A percentile compares a stretch with the other conserved stretches of the same genome.
Evolutionary conservation across 2,888 invertebrate species (phyloP).

Genomic region (Xestoiulus laeticollis): DNA sequence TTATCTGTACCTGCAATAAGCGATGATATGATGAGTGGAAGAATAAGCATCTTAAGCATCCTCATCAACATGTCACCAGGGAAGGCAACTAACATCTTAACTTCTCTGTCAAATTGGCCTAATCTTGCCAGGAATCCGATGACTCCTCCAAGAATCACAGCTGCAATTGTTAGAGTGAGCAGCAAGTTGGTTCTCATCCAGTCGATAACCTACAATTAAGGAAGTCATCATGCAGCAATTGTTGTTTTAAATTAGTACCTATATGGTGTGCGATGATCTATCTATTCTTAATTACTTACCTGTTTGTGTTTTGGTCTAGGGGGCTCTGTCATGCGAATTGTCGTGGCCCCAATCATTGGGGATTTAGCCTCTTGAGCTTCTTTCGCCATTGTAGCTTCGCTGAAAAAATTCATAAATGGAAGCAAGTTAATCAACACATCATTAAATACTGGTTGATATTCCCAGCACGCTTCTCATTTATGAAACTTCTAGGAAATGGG

Average conservation of each 20-base stretch:
- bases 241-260: neutral
- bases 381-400: constrained; percentile 40
- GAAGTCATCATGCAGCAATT: neutral
- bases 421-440: neutral
- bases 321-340: constrained; percentile 50
- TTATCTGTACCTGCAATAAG: constrained; percentile 69
- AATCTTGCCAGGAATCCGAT: constrained; percentile 70
- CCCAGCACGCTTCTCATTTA: neutral
- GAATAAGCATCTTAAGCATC: constrained; percentile 75
- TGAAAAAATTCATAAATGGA: neutral
- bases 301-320: constrained; percentile 18
- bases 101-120: constrained; percentile 59
- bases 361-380: constrained; percentile 48
- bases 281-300: constrained; percentile 7
- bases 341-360: constrained; percentile 49
- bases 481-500: neutral
- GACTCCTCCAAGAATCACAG: constrained; percentile 71
- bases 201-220: constrained; percentile 58
- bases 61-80: constrained; percentile 76
- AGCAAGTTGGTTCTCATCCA: constrained; percentile 70
- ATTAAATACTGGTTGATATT: neutral
- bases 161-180: constrained; percentile 70
- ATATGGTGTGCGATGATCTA: neutral
- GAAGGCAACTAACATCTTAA: constrained; percentile 70
- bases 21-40: constrained; percentile 74